Percentiles rank a stretch among this genome's conserved stretches.
Conservation (phyloP, 2,888 invertebrate genomes). For the Himalopsyche tibetana region DNA sequence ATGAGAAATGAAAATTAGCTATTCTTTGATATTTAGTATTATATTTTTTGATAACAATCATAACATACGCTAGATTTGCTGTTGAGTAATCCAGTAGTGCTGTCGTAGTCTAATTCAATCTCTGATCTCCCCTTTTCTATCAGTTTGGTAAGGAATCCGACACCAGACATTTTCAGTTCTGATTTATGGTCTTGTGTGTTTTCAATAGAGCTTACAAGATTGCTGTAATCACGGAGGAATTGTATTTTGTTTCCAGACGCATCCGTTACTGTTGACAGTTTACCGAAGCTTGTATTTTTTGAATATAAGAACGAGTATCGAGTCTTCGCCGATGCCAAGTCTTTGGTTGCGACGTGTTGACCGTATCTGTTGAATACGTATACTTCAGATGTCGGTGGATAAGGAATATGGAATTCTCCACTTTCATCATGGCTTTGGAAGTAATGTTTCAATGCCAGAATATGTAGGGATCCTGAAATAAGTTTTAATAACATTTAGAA, state of each 20-base stretch:
- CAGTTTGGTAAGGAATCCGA: slow-evolving; percentile 92
- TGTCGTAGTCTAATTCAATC: slow-evolving; percentile 93
- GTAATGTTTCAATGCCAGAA: slow-evolving; percentile 90
- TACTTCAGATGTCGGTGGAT: slow-evolving; percentile 94
- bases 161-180: slow-evolving; percentile 93
- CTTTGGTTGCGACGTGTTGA: slow-evolving; percentile 96
- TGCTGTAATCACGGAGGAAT: slow-evolving; percentile 93
- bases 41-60: background rate
- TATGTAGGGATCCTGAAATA: slow-evolving; percentile 84
- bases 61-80: slow-evolving; percentile 86
- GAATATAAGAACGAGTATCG: slow-evolving; percentile 97
- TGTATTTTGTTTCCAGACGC: slow-evolving; percentile 95
- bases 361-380: slow-evolving; percentile 97
- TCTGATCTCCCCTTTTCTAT: slow-evolving; percentile 93
- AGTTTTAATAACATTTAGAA: background rate
- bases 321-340: slow-evolving; percentile 95
- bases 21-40: slow-evolving; percentile 39
- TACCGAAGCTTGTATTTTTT: slow-evolving; percentile 96
- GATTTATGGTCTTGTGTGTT: slow-evolving; percentile 96
- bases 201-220: slow-evolving; percentile 94
- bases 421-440: slow-evolving; percentile 91
- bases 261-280: slow-evolving; percentile 94
- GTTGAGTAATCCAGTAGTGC: slow-evolving; percentile 90
- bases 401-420: slow-evolving; percentile 95
- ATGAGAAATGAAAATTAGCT: background rate